Evolutionary conservation across 2,888 invertebrate species (phyloP).

Genomic region (Chrysolina haemoptera): DNA sequence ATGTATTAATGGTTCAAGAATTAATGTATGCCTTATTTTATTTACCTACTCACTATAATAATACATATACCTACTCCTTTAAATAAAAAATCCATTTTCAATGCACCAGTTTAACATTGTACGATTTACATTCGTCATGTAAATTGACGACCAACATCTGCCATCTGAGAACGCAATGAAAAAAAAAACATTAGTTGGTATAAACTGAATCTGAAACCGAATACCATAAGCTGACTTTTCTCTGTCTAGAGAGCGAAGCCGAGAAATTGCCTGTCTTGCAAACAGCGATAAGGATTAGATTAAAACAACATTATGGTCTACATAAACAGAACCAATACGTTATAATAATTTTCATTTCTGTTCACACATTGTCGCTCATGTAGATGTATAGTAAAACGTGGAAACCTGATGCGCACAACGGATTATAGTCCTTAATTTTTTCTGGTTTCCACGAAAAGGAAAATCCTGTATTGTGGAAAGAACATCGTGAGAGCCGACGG

Average conservation of each 20-base stretch:
- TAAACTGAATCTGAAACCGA: slow-evolving; percentile 16
- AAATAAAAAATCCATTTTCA: too few relatives aligned
- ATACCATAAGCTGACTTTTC: slow-evolving; percentile 16
- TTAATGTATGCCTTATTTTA: too few relatives aligned
- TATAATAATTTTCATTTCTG: background rate
- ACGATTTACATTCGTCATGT: slow-evolving; percentile 5
- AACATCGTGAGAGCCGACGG: too few relatives aligned
- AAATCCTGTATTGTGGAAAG: too few relatives aligned
- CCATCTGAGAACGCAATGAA: background rate
- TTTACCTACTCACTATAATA: too few relatives aligned
- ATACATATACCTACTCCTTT: too few relatives aligned
- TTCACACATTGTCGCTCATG: background rate
- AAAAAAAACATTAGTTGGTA: slow-evolving; percentile 6
- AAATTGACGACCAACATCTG: slow-evolving; percentile 8
- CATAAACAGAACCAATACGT: slow-evolving; percentile 22
- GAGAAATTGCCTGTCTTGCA: background rate
- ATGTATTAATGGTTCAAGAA: too few relatives aligned
- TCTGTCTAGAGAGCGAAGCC: slow-evolving; percentile 3
- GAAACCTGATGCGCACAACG: too few relatives aligned
- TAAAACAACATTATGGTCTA: slow-evolving; percentile 5
- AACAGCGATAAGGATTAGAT: background rate
- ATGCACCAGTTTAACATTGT: background rate
- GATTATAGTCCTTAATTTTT: too few relatives aligned
- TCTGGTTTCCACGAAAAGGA: too few relatives aligned
- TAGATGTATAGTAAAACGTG: too few relatives aligned